Evolutionary conservation across 2,113 vertebrate genomes (phyloP), one percentile per base, ranked within the genome.

Genomic region (Aythya baeri): DNA sequence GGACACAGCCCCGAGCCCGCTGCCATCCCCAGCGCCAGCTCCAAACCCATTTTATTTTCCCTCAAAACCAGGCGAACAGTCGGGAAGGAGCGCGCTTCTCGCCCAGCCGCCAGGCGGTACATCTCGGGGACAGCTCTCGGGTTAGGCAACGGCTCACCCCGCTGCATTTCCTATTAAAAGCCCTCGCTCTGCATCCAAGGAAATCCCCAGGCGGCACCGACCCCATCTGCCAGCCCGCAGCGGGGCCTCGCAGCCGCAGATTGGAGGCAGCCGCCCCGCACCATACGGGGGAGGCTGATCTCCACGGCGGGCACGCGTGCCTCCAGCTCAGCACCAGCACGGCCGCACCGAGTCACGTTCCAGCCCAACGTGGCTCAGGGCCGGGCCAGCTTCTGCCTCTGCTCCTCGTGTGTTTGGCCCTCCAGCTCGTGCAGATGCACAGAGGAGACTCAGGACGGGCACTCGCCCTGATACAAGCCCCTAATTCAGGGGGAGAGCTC

Each of bases 321-420:
- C 26, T 44, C 73, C 62, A 31, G 32, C 81, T 70, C 77, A 78
- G 36, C 90, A 75, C 23, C 90, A 43, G 75, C 86, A 43, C 29
- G 18, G 17, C 54, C 0, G 2, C 49, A 90, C 46, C 18, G 41
- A 49, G 79, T 88, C 93, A 88, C 50, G 1, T 81, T 88, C 58
- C 41, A 82, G 83, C 44, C 63, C 94, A 94, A 79, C 6, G 7
- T 65, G 94, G 89, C 63, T n/a, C 70, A 8, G 34, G 70, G 92
- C 32, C 0, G 5, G 71, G 85, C 89, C 80, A 75, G 72, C 71
- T 46, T n/a, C 79, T 65, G 43, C 75, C 61, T 58, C 34, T 12
- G 4, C 27, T 1, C 0, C 77, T 41, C 17, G 4, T 18, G 7
- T 1, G 0, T 5, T 12, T 0, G 15, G 44, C 44, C 17, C 2